These are phyloP conservation scores for Bimastos eiseni DNA, from an alignment of 2,888 invertebrate genomes.

Conservation along the genomic window DNA sequence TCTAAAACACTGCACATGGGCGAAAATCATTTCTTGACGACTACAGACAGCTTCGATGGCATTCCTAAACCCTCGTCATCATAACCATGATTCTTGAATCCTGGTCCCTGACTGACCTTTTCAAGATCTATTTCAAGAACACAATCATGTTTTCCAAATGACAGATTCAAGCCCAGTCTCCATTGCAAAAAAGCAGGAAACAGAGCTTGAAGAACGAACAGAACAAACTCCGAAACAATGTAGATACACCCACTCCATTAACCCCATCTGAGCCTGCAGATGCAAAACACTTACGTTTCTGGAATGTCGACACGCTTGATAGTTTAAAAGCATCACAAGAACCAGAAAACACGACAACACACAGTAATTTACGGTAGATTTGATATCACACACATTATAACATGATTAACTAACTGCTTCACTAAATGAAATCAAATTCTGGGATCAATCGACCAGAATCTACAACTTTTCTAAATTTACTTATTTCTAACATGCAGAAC, in stretches of 20 bases:
- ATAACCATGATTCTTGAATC: not conserved
- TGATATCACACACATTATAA: not conserved
- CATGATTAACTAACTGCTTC: not conserved
- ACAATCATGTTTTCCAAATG: not conserved
- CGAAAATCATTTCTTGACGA: not conserved
- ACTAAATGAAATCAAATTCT: not conserved
- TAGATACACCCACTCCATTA: not conserved
- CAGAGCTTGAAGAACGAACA: not conserved
- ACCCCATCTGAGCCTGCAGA: constrained; percentile 24
- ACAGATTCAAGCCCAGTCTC: not conserved
- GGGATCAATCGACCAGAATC: not conserved
- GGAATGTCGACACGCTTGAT: constrained; percentile 14
- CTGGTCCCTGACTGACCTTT: not conserved
- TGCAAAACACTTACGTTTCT: not conserved
- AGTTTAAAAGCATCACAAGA: constrained; percentile 15
- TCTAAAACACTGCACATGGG: not conserved
- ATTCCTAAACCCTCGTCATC: not conserved
- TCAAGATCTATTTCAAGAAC: constrained; percentile 5
- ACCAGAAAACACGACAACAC: not conserved
- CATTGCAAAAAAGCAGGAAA: not conserved
- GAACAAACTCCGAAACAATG: not conserved
- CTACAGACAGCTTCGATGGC: not conserved
- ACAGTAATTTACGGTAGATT: not conserved
- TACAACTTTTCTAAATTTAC: not conserved
- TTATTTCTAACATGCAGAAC: not conserved